Evolutionary conservation across 2,113 vertebrate species (phyloP).

Genomic region (Synchiropus splendidus): DNA sequence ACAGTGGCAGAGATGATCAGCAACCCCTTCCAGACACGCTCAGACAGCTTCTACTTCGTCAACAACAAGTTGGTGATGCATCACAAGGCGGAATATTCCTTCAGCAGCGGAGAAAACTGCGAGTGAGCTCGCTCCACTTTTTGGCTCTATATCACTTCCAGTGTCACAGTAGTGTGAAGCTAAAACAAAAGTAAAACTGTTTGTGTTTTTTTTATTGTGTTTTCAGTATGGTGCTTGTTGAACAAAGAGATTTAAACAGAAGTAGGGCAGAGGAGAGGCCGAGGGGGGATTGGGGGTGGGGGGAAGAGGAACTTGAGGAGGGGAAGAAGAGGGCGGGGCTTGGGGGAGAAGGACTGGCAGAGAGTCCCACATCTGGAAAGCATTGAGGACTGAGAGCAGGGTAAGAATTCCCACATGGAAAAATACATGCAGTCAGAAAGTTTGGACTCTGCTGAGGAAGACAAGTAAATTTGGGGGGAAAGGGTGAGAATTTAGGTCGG

Average conservation of each 20-base stretch:
- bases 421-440: slow-evolving; percentile 1
- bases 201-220: too few relatives aligned
- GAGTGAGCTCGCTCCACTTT: too few relatives aligned
- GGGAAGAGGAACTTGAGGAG: slow-evolving; percentile 15
- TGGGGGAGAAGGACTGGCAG: slow-evolving; percentile 5
- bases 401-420: slow-evolving; percentile 3
- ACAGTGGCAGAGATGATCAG: slow-evolving; percentile 59
- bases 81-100: slow-evolving; percentile 61
- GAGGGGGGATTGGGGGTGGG: slow-evolving; percentile 7
- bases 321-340: slow-evolving; percentile 14
- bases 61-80: slow-evolving; percentile 61
- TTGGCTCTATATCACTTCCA: too few relatives aligned
- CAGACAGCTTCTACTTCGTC: slow-evolving; percentile 64
- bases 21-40: slow-evolving; percentile 45
- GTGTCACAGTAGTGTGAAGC: too few relatives aligned
- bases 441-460: slow-evolving; percentile 1
- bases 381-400: slow-evolving; percentile 27
- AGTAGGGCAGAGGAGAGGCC: slow-evolving; percentile 5
- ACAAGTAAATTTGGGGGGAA: background rate
- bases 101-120: slow-evolving; percentile 4
- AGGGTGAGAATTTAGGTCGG: background rate
- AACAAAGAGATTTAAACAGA: slow-evolving; percentile 13
- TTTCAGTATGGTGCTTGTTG: background rate
- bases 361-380: slow-evolving; percentile 62
- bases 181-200: too few relatives aligned